phyloP scores from a whole-genome alignment of 2,888 invertebrate species.

The Limnephilus auricula region DNA sequence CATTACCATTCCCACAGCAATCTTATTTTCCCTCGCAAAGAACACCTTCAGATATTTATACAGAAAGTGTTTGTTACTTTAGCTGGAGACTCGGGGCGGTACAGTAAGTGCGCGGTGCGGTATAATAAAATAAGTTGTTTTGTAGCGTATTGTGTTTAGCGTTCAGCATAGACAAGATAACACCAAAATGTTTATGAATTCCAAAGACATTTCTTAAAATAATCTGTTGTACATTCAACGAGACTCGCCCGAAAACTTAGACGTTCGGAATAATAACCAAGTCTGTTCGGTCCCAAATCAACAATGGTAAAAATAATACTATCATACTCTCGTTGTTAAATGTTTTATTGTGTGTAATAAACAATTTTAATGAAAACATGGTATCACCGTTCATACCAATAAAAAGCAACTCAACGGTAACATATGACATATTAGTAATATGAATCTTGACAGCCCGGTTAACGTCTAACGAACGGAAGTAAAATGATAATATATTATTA shows the following conservation, averaged over 20 bases:
- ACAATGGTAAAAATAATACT: neutral
- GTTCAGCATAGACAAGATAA: neutral
- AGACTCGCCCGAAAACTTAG: neutral
- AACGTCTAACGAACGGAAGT: neutral
- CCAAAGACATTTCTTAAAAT: neutral
- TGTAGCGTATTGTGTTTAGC: slow-evolving; percentile 21
- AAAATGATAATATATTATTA: neutral
- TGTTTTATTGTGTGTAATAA: neutral
- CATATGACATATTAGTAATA: neutral
- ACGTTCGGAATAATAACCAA: neutral
- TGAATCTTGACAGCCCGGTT: neutral
- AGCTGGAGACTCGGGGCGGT: neutral
- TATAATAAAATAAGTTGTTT: slow-evolving; percentile 26
- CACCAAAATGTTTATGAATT: neutral
- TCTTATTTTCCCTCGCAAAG: slow-evolving; percentile 3
- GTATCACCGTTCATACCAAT: neutral
- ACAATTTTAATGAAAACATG: neutral
- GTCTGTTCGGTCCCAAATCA: neutral
- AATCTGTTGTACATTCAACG: neutral
- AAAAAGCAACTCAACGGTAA: neutral
- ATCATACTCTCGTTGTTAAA: neutral
- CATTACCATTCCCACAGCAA: neutral
- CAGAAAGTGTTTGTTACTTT: neutral
- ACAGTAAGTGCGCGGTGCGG: neutral
- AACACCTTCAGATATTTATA: slow-evolving; percentile 5